These are phyloP conservation scores for Polietes domitor DNA, from an alignment of 2,888 invertebrate species.

Conservation along the genomic window DNA sequence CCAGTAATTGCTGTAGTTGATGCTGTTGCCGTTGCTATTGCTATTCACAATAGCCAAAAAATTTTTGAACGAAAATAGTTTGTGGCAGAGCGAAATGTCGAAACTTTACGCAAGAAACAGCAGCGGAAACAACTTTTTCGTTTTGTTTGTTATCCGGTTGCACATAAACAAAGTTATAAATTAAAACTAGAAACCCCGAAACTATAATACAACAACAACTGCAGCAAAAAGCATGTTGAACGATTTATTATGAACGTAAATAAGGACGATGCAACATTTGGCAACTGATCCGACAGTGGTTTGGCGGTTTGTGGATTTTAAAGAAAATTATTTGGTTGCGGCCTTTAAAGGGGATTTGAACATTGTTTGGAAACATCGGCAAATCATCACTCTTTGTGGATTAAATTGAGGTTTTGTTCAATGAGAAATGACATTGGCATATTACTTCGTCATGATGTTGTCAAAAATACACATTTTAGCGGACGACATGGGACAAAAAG, in stretches of 20 bases:
- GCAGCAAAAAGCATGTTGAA: background rate
- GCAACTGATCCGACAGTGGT: background rate
- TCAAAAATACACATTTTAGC: no score
- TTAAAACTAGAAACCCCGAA: background rate
- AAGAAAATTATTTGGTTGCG: no score
- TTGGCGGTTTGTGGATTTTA: no score
- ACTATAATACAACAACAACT: background rate
- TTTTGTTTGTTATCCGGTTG: background rate
- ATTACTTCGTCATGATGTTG: no score
- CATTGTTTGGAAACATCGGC: no score
- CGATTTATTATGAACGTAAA: constrained; percentile 7
- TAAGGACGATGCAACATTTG: background rate
- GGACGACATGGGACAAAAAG: no score
- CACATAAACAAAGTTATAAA: constrained; percentile 32
- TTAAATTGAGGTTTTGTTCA: no score
- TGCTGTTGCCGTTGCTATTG: no score
- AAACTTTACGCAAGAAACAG: background rate
- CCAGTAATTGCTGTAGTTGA: background rate
- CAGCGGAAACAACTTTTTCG: background rate
- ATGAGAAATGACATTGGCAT: no score
- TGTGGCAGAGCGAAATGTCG: background rate
- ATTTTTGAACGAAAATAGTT: background rate
- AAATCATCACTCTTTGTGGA: no score
- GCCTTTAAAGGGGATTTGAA: no score
- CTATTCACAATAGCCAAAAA: background rate